Evolutionary conservation across 2,797 vertebrate genomes (phyloP).

Genomic region (Rhabdophis nuchalis): DNA sequence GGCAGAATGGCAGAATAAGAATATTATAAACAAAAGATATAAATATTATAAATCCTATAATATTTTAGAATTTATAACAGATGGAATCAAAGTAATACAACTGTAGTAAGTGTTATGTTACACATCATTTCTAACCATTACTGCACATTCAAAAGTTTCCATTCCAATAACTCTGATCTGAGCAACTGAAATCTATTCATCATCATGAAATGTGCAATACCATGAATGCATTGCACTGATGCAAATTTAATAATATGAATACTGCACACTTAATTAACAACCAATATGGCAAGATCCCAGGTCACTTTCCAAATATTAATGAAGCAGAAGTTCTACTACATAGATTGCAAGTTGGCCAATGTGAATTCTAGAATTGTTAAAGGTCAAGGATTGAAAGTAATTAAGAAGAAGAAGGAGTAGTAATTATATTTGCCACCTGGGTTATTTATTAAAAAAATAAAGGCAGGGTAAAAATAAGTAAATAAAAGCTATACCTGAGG

Average conservation of each 20-base stretch:
- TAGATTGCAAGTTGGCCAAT: neutral
- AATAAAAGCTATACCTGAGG: neutral
- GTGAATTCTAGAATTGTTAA: neutral
- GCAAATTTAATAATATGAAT: conserved; percentile 21
- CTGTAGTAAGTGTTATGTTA: conserved; percentile 3
- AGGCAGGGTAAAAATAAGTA: neutral
- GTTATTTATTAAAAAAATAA: neutral
- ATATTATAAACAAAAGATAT: neutral
- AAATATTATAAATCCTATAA: neutral
- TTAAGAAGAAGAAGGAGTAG: neutral
- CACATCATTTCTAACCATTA: conserved; percentile 26
- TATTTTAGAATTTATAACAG: neutral
- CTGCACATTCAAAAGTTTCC: neutral
- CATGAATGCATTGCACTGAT: conserved; percentile 19
- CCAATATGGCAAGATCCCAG: neutral
- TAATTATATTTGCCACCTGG: neutral
- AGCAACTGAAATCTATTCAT: conserved; percentile 10
- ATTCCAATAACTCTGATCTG: neutral
- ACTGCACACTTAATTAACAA: neutral
- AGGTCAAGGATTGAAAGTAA: neutral
- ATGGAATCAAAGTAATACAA: conserved; percentile 17
- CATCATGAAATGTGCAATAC: conserved; percentile 8
- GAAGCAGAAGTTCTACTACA: neutral
- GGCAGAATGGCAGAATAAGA: conserved; percentile 12
- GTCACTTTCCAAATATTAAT: conserved; percentile 21